A percentile compares a stretch with the other conserved stretches of the same genome.
Evolutionary conservation across 2,888 invertebrate genomes (phyloP).

Genomic region (Stictocephala bisonia): DNA sequence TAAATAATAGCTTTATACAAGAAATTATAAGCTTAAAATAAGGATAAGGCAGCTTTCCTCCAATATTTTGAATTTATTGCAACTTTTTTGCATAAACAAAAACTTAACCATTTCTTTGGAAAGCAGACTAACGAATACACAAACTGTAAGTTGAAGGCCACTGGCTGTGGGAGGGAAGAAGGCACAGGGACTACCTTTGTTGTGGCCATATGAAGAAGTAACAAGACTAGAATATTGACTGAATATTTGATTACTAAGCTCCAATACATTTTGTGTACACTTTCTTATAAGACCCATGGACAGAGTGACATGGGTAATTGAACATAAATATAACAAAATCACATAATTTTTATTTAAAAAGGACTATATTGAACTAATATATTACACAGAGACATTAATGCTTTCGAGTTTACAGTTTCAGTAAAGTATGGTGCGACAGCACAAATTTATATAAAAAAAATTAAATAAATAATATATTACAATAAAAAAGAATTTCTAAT

Average conservation of each 20-base stretch:
- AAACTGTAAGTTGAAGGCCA: conserved; percentile 40
- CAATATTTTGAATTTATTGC: conserved; percentile 5
- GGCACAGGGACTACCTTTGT: conserved; percentile 43
- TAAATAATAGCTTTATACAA: conserved; percentile 42
- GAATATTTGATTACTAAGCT: conserved; percentile 43
- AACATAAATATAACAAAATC: not conserved
- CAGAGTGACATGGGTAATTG: not conserved
- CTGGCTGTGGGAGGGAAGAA: conserved; percentile 36
- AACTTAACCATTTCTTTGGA: conserved; percentile 47
- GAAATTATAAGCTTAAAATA: conserved; percentile 41
- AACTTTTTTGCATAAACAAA: conserved; percentile 35
- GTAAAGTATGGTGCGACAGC: not conserved
- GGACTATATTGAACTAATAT: too few relatives aligned
- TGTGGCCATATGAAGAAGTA: conserved; percentile 47
- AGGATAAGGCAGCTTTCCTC: conserved; percentile 43
- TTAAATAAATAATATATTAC: too few relatives aligned
- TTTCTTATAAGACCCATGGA: not conserved
- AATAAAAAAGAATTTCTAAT: too few relatives aligned
- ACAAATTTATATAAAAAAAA: too few relatives aligned
- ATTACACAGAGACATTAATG: too few relatives aligned
- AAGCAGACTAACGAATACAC: conserved; percentile 45
- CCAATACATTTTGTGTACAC: conserved; percentile 13
- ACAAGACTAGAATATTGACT: conserved; percentile 45
- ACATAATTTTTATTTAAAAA: too few relatives aligned
- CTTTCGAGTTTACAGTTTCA: not conserved